Percentiles rank a stretch among this genome's conserved stretches.
Evolutionary conservation across 2,113 vertebrate genomes (phyloP).

Genomic region (Suricata suricatta): DNA sequence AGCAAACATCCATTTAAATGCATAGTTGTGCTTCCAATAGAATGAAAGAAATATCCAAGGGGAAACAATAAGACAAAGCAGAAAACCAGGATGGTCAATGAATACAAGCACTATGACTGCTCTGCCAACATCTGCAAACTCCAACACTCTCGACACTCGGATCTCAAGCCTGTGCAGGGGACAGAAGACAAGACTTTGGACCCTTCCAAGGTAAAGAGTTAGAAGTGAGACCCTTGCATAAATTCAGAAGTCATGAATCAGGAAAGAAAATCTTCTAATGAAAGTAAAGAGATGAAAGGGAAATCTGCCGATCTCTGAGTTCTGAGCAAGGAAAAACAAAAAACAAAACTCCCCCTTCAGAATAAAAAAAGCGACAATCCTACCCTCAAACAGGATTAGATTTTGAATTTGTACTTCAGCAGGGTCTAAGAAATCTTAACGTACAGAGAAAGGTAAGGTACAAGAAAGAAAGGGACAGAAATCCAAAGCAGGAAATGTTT

Average conservation of each 20-base stretch:
- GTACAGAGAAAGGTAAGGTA: too few relatives aligned
- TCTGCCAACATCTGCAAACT: background rate
- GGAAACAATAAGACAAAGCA: background rate
- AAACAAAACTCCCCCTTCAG: background rate
- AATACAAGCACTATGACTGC: background rate
- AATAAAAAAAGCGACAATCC: background rate
- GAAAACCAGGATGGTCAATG: background rate
- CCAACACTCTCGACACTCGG: background rate
- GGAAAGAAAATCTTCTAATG: background rate
- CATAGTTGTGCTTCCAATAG: background rate
- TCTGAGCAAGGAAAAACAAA: background rate
- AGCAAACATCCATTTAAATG: constrained; percentile 48
- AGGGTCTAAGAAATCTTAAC: background rate
- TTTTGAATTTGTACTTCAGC: constrained; percentile 21
- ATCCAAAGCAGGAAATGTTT: background rate
- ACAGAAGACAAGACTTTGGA: background rate
- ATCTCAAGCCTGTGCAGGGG: background rate
- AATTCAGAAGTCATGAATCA: background rate
- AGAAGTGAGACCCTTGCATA: background rate
- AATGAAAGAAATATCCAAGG: constrained; percentile 5
- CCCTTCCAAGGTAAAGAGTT: background rate
- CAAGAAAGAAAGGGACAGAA: background rate
- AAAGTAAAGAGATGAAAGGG: background rate
- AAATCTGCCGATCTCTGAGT: background rate
- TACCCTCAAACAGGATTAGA: background rate